Evolutionary conservation across 2,797 vertebrate species (phyloP).

Genomic region (Scolopax rusticola): DNA sequence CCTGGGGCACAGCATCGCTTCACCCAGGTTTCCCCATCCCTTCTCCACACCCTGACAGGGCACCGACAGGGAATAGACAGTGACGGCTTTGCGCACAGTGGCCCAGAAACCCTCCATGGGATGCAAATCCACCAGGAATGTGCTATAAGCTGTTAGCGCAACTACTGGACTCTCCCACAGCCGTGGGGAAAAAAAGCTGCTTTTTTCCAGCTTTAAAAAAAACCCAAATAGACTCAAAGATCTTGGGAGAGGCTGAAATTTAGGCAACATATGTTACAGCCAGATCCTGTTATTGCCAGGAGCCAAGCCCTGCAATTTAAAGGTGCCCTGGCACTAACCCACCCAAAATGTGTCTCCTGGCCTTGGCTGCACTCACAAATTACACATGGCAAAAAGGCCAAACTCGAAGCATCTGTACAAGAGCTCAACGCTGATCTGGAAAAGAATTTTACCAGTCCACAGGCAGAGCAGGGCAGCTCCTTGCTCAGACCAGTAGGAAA

Average conservation of each 20-base stretch:
- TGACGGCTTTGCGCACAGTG: not conserved
- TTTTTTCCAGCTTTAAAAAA: not conserved
- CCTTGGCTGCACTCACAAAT: not conserved
- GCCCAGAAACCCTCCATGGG: not conserved
- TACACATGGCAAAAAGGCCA: not conserved
- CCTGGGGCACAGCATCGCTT: not conserved
- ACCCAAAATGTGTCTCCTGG: not conserved
- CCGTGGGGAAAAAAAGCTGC: too few species aligned
- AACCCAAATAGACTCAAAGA: not conserved
- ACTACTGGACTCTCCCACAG: not conserved
- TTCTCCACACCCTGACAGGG: not conserved
- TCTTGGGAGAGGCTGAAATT: not conserved
- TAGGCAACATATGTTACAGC: not conserved
- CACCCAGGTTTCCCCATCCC: not conserved
- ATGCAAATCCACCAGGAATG: not conserved
- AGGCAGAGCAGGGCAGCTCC: not conserved
- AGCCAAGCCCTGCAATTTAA: constrained; percentile 16
- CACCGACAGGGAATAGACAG: not conserved
- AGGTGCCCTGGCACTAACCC: not conserved
- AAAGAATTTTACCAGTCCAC: not conserved
- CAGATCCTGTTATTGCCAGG: not conserved
- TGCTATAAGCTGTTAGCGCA: not conserved
- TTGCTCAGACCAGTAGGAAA: fast-evolving
- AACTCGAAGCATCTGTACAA: not conserved
- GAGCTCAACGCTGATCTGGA: not conserved